These are phyloP conservation scores for Pipistrellus pygmaeus DNA, from an alignment of 2,797 vertebrate species.

Conservation along the genomic window DNA sequence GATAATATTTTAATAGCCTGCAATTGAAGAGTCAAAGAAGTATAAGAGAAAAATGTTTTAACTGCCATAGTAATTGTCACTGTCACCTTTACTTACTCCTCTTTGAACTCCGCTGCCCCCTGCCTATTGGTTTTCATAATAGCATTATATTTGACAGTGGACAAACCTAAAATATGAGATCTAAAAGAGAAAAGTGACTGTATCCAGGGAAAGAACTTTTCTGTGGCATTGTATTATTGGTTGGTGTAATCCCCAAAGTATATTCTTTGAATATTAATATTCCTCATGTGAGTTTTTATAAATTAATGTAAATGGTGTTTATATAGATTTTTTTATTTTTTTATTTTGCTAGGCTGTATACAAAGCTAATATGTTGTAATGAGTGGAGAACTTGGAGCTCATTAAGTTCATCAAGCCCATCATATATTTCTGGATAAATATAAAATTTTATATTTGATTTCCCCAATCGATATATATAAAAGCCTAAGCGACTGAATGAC, in stretches of 20 bases:
- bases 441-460: conserved; percentile 4
- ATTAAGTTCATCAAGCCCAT: not conserved
- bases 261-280: not conserved
- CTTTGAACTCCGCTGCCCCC: conserved; percentile 79
- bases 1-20: not conserved
- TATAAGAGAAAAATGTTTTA: not conserved
- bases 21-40: not conserved
- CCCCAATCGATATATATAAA: not conserved
- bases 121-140: conserved; percentile 56
- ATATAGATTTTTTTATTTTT: not conserved
- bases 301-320: not conserved
- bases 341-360: not conserved
- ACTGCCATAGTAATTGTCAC: not conserved
- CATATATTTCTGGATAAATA: not conserved
- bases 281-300: not conserved
- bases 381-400: not conserved
- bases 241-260: not conserved
- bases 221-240: not conserved
- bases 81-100: conserved; percentile 49
- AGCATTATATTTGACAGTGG: not conserved
- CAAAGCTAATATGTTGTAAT: not conserved
- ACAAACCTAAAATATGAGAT: not conserved
- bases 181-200: not conserved
- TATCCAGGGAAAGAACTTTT: not conserved
- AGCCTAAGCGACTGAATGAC: too few species aligned